Percentiles rank a stretch among this genome's conserved stretches.
These are phyloP conservation scores for Apis laboriosa DNA, from an alignment of 1,140 invertebrate genomes.

Conservation along the genomic window DNA sequence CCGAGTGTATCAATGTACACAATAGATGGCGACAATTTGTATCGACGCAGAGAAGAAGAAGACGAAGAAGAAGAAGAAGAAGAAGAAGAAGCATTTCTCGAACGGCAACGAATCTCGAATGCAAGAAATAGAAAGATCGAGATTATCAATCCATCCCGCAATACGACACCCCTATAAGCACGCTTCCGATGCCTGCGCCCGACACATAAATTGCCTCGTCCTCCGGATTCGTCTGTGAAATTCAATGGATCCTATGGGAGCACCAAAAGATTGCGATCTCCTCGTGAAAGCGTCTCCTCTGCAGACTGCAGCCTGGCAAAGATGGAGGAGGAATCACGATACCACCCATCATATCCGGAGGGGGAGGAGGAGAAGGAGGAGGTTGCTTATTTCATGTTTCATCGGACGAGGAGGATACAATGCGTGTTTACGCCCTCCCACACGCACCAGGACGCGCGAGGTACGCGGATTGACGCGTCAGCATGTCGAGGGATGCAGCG, in stretches of 20 bases:
- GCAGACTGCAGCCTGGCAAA: background rate
- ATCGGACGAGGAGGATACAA: slow-evolving; percentile 39
- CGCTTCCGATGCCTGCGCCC: slow-evolving; percentile 24
- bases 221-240: slow-evolving; percentile 22
- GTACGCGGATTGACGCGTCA: slow-evolving; percentile 33
- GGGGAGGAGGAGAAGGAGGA: background rate
- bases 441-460: background rate
- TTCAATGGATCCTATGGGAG: slow-evolving; percentile 44
- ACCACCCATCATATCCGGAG: slow-evolving; percentile 37
- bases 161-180: background rate
- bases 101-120: background rate
- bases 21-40: too few relatives aligned
- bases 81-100: too few relatives aligned
- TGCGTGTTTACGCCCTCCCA: slow-evolving; percentile 25
- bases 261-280: slow-evolving; percentile 40
- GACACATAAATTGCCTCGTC: slow-evolving; percentile 48
- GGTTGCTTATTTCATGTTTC: slow-evolving; percentile 12
- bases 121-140: background rate
- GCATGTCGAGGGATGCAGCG: background rate
- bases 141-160: slow-evolving; percentile 15
- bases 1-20: too few relatives aligned
- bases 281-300: slow-evolving; percentile 27
- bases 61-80: too few relatives aligned
- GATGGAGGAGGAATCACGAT: slow-evolving; percentile 32
- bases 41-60: too few relatives aligned